phyloP scores from a whole-genome alignment of 2,888 invertebrate genomes.

The Coelopa pilipes region DNA sequence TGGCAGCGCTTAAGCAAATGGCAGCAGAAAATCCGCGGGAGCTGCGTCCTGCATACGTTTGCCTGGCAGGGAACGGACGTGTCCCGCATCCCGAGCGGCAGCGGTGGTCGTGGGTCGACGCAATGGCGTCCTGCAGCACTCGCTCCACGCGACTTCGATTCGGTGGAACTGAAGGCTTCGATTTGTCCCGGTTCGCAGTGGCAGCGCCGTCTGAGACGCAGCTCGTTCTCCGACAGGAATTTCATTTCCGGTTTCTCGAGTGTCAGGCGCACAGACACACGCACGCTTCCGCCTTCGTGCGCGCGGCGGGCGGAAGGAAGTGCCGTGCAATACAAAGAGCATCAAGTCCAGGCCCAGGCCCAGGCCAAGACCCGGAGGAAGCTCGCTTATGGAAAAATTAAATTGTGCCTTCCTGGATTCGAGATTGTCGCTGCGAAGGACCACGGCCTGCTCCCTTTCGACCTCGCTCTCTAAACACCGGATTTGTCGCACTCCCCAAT shows the following conservation, averaged over 20 bases:
- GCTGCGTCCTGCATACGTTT: not conserved
- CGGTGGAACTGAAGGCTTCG: not conserved
- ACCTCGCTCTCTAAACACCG: no score
- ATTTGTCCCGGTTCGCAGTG: not conserved
- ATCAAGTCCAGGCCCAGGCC: no score
- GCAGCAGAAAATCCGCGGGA: not conserved
- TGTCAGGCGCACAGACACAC: not conserved
- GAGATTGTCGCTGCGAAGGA: no score
- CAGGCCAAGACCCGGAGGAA: no score
- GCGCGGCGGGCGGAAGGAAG: no score
- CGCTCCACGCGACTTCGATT: not conserved
- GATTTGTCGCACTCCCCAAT: no score
- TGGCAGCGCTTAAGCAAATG: conserved; percentile 23
- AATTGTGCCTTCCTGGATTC: no score
- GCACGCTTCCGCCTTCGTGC: not conserved
- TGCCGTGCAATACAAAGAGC: no score
- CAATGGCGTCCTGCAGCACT: no score
- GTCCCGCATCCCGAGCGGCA: not conserved
- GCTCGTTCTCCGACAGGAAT: conserved; percentile 1
- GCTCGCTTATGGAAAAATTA: no score
- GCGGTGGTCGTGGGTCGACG: not conserved
- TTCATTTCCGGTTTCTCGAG: conserved; percentile 8
- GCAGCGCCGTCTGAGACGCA: not conserved
- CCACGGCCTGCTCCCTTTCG: no score
- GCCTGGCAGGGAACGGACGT: not conserved